Percentiles rank a stretch among this genome's conserved stretches.
Evolutionary conservation across 2,113 vertebrate genomes (phyloP).

Genomic region (Anser cygnoides): DNA sequence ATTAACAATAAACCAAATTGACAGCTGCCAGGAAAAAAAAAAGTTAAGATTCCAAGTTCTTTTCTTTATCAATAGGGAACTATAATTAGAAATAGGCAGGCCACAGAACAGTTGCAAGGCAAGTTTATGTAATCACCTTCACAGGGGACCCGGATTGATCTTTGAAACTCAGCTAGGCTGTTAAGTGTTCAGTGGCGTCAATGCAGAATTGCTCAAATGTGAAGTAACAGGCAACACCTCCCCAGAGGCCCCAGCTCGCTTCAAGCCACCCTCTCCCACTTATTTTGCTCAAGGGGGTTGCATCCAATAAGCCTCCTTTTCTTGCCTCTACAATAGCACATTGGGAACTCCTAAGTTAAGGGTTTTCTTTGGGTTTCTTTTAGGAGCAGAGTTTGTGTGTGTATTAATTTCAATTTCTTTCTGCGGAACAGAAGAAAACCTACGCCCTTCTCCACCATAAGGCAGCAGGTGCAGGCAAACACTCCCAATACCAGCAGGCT

Average conservation of each 20-base stretch:
- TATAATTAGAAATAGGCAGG: background rate
- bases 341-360: background rate
- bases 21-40: slow-evolving; percentile 31
- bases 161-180: background rate
- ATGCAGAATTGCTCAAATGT: background rate
- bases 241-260: background rate
- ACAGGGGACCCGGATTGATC: background rate
- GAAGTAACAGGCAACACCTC: background rate
- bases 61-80: background rate
- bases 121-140: background rate
- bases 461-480: background rate
- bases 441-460: background rate
- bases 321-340: background rate
- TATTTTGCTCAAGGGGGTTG: background rate
- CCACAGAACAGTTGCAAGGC: background rate
- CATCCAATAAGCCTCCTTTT: background rate
- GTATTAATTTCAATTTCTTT: background rate
- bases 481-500: background rate
- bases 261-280: background rate
- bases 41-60: background rate
- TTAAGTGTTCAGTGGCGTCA: background rate
- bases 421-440: background rate
- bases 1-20: slow-evolving; percentile 57
- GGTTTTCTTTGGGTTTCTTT: background rate
- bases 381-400: background rate